A percentile compares a stretch with the other conserved stretches of the same genome.
These are phyloP conservation scores for Acrossocheilus wenchowensis DNA, from an alignment of 2,797 vertebrate species.

Conservation along the genomic window DNA sequence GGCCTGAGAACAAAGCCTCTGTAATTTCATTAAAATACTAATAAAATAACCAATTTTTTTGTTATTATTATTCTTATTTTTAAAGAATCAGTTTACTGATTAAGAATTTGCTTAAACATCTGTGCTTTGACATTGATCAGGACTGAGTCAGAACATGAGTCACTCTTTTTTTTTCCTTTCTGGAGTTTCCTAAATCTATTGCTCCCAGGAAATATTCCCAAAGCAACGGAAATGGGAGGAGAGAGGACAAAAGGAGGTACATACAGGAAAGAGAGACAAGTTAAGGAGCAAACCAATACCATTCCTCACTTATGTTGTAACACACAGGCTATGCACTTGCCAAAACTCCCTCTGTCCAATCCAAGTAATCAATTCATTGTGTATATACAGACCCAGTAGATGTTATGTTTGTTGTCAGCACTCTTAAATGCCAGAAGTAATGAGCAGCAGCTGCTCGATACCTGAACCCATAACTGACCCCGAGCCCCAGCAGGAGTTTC, in stretches of 20 bases:
- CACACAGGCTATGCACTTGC: neutral
- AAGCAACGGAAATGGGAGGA: constrained; percentile 48
- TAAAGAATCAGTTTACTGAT: neutral
- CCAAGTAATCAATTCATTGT: neutral
- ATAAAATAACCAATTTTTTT: neutral
- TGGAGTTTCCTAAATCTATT: constrained; percentile 81
- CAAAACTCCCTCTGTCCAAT: neutral
- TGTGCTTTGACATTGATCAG: neutral
- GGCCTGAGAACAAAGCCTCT: neutral
- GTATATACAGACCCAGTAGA: neutral
- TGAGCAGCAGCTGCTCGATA: constrained; percentile 1
- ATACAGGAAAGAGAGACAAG: constrained; percentile 24
- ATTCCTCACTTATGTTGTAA: constrained; percentile 18
- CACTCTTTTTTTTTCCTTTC: constrained; percentile 61
- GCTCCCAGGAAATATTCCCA: constrained; percentile 64
- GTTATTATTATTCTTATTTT: neutral
- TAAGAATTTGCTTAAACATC: neutral
- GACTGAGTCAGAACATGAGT: constrained; percentile 49
- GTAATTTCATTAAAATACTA: neutral
- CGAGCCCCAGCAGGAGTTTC: neutral
- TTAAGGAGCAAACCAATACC: constrained; percentile 33
- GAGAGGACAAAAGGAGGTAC: constrained; percentile 25
- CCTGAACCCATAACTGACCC: constrained; percentile 15
- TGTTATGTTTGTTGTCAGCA: neutral
- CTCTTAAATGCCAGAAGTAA: constrained; percentile 11